Percentiles rank a stretch among this genome's conserved stretches.
Conservation (phyloP, 2,888 invertebrate genomes). For the Seira sanloemensis region DNA sequence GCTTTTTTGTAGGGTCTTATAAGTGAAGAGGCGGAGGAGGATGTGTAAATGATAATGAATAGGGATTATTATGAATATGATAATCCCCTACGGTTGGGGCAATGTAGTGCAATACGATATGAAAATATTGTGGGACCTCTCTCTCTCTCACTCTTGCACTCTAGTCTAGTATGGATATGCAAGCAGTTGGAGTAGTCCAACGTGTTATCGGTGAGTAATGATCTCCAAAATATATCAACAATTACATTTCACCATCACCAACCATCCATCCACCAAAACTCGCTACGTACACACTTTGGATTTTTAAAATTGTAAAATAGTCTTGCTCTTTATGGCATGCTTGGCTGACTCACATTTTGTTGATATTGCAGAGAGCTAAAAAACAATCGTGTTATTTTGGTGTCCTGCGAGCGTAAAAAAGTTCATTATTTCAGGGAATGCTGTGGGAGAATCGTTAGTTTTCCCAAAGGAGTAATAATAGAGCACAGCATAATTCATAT, state of each 20-base stretch:
- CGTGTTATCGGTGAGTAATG: background rate
- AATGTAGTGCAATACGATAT: background rate
- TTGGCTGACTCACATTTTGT: slow-evolving; percentile 31
- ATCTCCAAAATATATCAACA: background rate
- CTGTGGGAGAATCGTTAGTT: background rate
- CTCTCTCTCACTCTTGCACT: too few species aligned
- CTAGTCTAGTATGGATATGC: too few species aligned
- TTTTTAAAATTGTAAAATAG: background rate
- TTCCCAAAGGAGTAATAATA: slow-evolving; percentile 2
- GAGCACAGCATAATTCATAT: background rate
- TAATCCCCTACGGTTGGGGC: background rate
- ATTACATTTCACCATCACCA: background rate
- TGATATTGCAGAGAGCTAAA: background rate
- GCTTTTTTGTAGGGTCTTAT: background rate
- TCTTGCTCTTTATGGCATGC: slow-evolving; percentile 31
- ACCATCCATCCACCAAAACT: background rate
- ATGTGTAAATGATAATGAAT: slow-evolving; percentile 1
- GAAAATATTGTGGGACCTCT: slow-evolving; percentile 1
- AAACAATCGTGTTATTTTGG: background rate
- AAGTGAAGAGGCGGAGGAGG: slow-evolving; percentile 16
- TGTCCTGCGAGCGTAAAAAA: slow-evolving; percentile 20
- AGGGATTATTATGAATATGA: slow-evolving; percentile 4
- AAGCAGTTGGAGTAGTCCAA: too few species aligned
- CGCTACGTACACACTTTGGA: background rate
- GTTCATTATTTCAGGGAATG: background rate